Conservation (phyloP, 2,113 vertebrate genomes). For the Urocolius indicus region DNA sequence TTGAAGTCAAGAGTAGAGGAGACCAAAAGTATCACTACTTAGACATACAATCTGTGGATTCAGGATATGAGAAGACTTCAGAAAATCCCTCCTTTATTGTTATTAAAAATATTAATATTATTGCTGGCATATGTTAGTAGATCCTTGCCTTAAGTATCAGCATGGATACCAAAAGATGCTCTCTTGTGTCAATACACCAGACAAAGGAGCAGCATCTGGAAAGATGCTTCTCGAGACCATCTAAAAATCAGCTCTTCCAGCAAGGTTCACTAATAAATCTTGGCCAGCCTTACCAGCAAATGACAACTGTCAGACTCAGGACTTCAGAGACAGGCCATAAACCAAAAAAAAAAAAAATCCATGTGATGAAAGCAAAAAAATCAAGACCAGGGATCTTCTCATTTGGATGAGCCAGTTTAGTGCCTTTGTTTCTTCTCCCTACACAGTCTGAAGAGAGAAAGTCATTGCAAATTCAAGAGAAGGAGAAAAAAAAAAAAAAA, state of each 20-base stretch:
- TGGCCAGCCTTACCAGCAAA: not conserved
- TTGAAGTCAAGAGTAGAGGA: not conserved
- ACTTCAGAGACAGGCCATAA: not conserved
- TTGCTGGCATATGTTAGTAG: not conserved
- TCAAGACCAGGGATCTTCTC: not conserved
- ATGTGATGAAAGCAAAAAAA: not conserved
- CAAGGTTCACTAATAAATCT: not conserved
- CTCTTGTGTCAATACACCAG: not conserved
- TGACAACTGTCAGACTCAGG: not conserved
- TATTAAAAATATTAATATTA: not conserved
- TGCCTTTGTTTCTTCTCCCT: not conserved
- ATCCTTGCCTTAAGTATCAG: not conserved
- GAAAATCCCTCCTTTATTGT: not conserved
- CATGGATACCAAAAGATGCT: not conserved
- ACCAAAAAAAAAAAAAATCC: not conserved
- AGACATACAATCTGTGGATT: not conserved
- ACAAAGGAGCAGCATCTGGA: not conserved
- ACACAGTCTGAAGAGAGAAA: not conserved
- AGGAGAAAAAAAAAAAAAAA: not conserved
- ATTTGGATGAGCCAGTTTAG: not conserved
- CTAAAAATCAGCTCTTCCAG: not conserved
- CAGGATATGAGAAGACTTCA: not conserved
- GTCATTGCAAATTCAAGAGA: not conserved
- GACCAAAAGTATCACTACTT: not conserved
- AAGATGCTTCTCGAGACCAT: not conserved